Percentiles rank a stretch among this genome's conserved stretches.
Evolutionary conservation across 1,140 invertebrate genomes (phyloP).

Genomic region (Drosophila nebulosa): DNA sequence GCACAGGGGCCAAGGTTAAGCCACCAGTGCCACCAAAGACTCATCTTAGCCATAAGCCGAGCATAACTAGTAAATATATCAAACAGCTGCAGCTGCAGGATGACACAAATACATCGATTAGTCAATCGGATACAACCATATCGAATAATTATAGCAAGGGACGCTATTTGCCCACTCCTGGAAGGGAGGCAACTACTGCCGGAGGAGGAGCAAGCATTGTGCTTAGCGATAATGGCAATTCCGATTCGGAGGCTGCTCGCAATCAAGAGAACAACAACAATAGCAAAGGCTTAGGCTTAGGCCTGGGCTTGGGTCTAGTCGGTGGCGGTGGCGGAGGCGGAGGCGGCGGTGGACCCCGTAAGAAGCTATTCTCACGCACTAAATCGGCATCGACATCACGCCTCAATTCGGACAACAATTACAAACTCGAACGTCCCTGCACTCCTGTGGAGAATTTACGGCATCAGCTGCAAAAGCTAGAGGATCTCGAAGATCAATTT

Average conservation of each 20-base stretch:
- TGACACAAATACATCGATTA: constrained; percentile 72
- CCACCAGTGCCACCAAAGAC: constrained; percentile 64
- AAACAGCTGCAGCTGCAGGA: constrained; percentile 70
- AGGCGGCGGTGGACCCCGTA: constrained; percentile 76
- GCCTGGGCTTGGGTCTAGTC: not conserved
- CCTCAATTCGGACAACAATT: constrained; percentile 81
- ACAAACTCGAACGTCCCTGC: constrained; percentile 81
- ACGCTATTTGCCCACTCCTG: constrained; percentile 43
- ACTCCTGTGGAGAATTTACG: constrained; percentile 89
- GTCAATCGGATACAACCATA: constrained; percentile 77
- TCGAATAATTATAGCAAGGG: constrained; percentile 73
- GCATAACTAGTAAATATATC: constrained; percentile 68
- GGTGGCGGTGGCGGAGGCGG: too few relatives aligned
- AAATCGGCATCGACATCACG: constrained; percentile 85
- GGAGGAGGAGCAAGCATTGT: not conserved
- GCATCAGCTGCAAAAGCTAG: constrained; percentile 88
- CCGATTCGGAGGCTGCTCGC: constrained; percentile 47
- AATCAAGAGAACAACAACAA: constrained; percentile 70
- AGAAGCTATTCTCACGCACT: constrained; percentile 85
- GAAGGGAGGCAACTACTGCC: not conserved
- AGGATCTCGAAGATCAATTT: constrained; percentile 90
- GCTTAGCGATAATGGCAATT: constrained; percentile 75
- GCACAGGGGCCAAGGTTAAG: constrained; percentile 34
- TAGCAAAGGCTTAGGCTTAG: constrained; percentile 12
- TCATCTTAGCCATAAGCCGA: constrained; percentile 48